Conservation (phyloP, 1,140 invertebrate species). For the Aplysia californica region DNA sequence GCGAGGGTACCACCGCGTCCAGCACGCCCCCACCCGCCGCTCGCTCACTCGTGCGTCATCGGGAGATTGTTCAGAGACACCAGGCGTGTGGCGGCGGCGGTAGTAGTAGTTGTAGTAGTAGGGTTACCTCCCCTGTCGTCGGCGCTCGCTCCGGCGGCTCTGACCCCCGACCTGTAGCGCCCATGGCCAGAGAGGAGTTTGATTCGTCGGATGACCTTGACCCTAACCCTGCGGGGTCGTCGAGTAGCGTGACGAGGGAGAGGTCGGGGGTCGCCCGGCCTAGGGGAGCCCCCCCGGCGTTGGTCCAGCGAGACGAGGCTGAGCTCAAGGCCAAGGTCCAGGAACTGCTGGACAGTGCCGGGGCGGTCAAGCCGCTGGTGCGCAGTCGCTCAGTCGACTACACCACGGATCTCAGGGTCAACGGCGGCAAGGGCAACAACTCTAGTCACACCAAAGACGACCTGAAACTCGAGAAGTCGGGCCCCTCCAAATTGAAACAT, state of each 20-base stretch:
- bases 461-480: not conserved
- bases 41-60: too few species aligned
- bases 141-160: too few species aligned
- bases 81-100: not conserved
- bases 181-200: too few species aligned
- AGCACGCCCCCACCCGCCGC: too few species aligned
- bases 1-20: too few species aligned
- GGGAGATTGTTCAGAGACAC: not conserved
- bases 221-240: not conserved
- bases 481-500: not conserved
- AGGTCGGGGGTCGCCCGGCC: not conserved
- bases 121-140: too few species aligned
- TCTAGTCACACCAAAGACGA: slow-evolving; percentile 1
- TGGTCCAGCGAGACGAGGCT: too few species aligned
- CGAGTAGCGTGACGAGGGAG: not conserved
- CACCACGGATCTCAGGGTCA: not conserved
- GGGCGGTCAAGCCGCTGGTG: not conserved
- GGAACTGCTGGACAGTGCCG: not conserved
- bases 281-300: too few species aligned
- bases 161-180: too few species aligned
- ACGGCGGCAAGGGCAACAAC: not conserved
- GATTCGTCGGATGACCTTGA: too few species aligned
- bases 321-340: not conserved
- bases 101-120: too few species aligned
- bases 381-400: slow-evolving; percentile 13